Evolutionary conservation across 2,888 invertebrate genomes (phyloP), one percentile per base, ranked within the genome.

Genomic region (Andricus quercusramuli): DNA sequence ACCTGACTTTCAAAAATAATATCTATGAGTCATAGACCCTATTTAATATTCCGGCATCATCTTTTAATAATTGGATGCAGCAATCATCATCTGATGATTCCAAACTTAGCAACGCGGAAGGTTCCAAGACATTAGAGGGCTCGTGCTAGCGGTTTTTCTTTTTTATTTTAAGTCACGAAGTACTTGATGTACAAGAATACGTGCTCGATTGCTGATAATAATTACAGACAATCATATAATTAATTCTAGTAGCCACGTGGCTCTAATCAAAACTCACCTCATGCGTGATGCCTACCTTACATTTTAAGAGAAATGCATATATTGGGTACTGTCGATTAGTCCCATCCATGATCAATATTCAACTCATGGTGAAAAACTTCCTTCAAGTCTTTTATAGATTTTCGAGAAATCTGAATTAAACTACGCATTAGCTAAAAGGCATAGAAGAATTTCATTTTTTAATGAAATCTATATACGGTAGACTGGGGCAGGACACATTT

Each of bases 211-310:
- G 78, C 29, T 84, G 86, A 86, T 88, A 85, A 89, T 89, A 85
- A 87, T 87, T 82, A 82, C 76, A 79, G 81, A 77, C 80, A 84
- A 85, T 85, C 82, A 83, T 86, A 86, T 89, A 90, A 90, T 89
- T 88, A 89, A 90, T 90, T 86, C 88, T 82, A 81, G 78, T 80
- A 84, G 90, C 88, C 90, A 89, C 89, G 89, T 89, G 89, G 87
- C 88, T 81, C 74, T 82, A 77, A 80, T 90, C 86, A 78, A 70
- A 76, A 88, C 85, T 83, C 90, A 83, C 81, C 85, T 90, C 90
- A 90, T 88, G 90, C 83, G 81, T 88, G 78, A 80, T 84, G 81
- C 82, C 89, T 87, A 87, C 86, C 83, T 83, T 86, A 78, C 81
- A 84, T 86, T 68, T 78, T 56, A 79, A 78, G 66, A 81, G 80